Base-by-base conservation (phyloP, 2,113 vertebrate species). In the Apaloderma vittatum region DNA sequence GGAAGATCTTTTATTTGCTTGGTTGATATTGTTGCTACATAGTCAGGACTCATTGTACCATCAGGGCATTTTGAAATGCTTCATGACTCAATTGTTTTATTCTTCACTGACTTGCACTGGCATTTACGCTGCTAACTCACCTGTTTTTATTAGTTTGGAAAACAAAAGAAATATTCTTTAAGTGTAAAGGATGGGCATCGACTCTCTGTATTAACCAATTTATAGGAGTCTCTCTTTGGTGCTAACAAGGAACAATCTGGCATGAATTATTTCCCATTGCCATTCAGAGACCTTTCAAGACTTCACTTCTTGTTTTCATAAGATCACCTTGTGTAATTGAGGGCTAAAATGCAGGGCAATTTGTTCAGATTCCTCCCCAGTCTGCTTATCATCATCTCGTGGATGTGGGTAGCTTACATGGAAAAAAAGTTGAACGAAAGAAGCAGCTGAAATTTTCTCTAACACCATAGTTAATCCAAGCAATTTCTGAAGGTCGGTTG, bases 261-360 rank as follows among this genome's bases (percentile, higher is more conserved):
- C 91, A 91, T 78, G 36, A 97, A 96, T 95, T 97, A 97, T 59
- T 95, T 87, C 83, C 88, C 58, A 4, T 51, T 93, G 86, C 88
- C 89, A 78, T 89, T 94, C 62, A 91, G 84, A 93, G 73, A 92
- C 88, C 65, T 85, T 95, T 72, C 68, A 93, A 85, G 88, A 79
- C 49, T 92, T 93, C 54, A 91, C 34, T 96, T 94, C 94, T 96
- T 97, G 97, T 97, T 97, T 97, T 97, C 86, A 48, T 94, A 97
- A 94, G 88, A 94, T 94, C 97, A 87, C 88, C 93, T 94, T 85
- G n/a, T 92, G 72, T 97, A 97, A 97, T 93, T 97, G 91, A 93
- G 74, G 88, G 80, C 94, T 94, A 93, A 97, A 95, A 96, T 58
- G 70, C 94, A 89, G 86, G 70, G 95, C 86, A 97, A 96, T 97